phyloP scores from a whole-genome alignment of 2,888 invertebrate species.

The Aphidius colemani region DNA sequence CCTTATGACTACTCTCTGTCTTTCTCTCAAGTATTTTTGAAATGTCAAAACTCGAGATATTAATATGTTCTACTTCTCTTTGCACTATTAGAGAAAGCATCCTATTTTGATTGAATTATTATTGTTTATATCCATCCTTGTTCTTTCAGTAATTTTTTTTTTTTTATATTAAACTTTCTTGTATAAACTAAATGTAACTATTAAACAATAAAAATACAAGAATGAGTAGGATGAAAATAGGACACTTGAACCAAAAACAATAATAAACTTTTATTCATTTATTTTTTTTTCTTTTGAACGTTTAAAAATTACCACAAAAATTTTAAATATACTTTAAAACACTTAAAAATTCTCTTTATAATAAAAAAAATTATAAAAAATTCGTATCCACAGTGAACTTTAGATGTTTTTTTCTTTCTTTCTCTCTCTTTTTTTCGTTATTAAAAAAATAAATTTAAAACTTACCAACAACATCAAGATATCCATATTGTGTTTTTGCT shows the following conservation, averaged over 20 bases:
- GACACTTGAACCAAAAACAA: too few species aligned
- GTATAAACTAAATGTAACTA: not conserved
- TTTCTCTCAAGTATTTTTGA: conserved; percentile 21
- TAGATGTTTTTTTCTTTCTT: not conserved
- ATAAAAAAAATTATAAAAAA: too few species aligned
- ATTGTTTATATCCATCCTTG: conserved; percentile 31
- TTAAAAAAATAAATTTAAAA: not conserved
- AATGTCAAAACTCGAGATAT: conserved; percentile 59
- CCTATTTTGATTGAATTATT: conserved; percentile 50
- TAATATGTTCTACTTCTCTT: conserved; percentile 52
- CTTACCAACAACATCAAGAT: conserved; percentile 90
- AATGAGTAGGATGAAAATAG: too few species aligned
- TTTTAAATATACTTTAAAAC: too few species aligned
- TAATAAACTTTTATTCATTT: too few species aligned
- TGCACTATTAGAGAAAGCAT: conserved; percentile 44
- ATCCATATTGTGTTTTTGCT: conserved; percentile 91
- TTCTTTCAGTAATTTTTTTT: conserved; percentile 3
- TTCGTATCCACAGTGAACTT: not conserved
- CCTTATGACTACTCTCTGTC: conserved; percentile 53
- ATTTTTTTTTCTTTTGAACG: too few species aligned
- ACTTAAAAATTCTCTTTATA: too few species aligned
- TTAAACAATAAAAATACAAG: too few species aligned
- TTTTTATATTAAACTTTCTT: not conserved
- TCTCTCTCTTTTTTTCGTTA: not conserved
- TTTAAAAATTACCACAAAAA: too few species aligned